Conservation (phyloP, 2,797 vertebrate genomes). For the Amazona ochrocephala region DNA sequence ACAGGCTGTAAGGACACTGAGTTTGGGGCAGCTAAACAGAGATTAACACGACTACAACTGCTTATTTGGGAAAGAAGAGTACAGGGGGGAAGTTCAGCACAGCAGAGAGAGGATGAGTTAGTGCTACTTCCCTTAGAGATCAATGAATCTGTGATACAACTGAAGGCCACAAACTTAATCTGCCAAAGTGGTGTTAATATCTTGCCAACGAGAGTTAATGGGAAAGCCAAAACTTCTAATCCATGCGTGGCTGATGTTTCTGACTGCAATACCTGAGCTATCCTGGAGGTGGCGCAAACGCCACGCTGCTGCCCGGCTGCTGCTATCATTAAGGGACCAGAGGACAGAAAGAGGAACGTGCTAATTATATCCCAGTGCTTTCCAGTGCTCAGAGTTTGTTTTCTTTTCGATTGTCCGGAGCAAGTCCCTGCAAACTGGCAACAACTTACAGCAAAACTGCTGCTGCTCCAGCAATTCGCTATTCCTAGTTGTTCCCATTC, state of each 20-base stretch:
- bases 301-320: background rate
- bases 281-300: constrained; percentile 49
- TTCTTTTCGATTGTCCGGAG: background rate
- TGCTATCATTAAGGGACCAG: background rate
- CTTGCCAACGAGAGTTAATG: accelerated
- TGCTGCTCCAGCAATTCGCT: background rate
- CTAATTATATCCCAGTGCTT: background rate
- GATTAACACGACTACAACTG: accelerated
- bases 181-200: accelerated
- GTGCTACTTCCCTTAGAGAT: background rate
- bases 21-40: background rate
- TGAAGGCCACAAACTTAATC: background rate
- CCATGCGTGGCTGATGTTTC: accelerated
- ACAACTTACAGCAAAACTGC: background rate
- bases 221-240: accelerated
- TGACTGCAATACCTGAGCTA: background rate
- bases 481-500: background rate
- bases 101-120: background rate
- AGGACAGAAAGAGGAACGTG: background rate
- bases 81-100: background rate
- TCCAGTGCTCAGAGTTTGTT: background rate
- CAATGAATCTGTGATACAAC: background rate
- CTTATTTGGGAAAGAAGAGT: background rate
- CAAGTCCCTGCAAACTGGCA: background rate
- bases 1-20: background rate